Evolutionary conservation across 1,140 invertebrate species (phyloP).

Genomic region (Hetaerina americana): DNA sequence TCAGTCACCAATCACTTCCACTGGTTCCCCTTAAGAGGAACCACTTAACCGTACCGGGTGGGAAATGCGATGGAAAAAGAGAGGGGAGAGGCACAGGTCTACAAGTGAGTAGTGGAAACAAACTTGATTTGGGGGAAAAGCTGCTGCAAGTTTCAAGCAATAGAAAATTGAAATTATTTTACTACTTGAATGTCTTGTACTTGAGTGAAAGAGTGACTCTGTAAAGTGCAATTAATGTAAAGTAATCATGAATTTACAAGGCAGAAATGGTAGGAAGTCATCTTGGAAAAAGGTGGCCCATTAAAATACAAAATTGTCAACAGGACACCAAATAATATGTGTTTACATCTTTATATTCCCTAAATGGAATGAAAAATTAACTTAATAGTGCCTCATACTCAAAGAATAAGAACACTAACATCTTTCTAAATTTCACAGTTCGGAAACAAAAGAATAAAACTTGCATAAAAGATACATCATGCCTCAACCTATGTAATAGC

Average conservation of each 20-base stretch:
- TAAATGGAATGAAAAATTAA: neutral
- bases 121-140: neutral
- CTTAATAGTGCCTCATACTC: neutral
- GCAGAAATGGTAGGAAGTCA: no score
- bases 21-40: neutral
- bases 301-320: no score
- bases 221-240: neutral
- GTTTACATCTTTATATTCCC: neutral
- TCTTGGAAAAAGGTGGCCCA: no score
- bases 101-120: neutral
- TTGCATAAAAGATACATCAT: neutral
- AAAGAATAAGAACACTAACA: neutral
- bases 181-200: neutral
- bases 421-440: neutral
- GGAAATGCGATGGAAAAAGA: neutral
- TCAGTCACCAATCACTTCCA: neutral
- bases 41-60: neutral
- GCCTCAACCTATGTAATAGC: neutral
- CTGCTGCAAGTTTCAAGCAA: neutral
- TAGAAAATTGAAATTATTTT: neutral
- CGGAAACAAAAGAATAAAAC: neutral
- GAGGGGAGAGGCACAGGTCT: neutral
- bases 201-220: neutral
- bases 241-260: no score
- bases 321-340: no score